phyloP scores from a whole-genome alignment of 2,888 invertebrate genomes.

The Amiota mariae region DNA sequence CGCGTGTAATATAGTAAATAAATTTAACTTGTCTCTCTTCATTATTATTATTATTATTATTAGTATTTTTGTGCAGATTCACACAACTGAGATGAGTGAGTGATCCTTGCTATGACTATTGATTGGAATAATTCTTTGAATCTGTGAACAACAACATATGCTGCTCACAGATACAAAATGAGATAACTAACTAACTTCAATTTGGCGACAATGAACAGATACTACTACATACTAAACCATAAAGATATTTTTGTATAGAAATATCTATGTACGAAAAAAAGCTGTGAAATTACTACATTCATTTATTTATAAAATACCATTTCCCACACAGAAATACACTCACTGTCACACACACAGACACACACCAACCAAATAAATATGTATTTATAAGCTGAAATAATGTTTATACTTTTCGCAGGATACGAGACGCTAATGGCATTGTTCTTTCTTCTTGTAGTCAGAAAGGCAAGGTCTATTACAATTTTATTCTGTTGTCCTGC shows the following conservation, averaged over 20 bases:
- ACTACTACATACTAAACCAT: background rate
- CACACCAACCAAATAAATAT: background rate
- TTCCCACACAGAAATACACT: too few relatives aligned
- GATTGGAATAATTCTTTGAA: too few relatives aligned
- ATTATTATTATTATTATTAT: too few relatives aligned
- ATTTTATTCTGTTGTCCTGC: too few relatives aligned
- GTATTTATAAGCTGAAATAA: constrained; percentile 3
- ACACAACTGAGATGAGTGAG: too few relatives aligned
- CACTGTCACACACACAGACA: background rate
- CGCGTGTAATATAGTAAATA: constrained; percentile 39
- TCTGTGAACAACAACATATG: too few relatives aligned
- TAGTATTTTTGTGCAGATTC: too few relatives aligned
- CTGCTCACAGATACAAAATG: too few relatives aligned
- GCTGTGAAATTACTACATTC: constrained; percentile 1
- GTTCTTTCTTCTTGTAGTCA: background rate
- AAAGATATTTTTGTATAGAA: background rate
- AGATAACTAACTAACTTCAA: too few relatives aligned
- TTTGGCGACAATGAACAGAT: background rate
- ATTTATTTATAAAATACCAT: constrained; percentile 16
- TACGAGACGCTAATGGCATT: constrained; percentile 15
- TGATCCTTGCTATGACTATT: too few relatives aligned
- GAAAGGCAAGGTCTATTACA: too few relatives aligned
- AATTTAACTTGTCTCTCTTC: too few relatives aligned
- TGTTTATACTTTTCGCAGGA: constrained; percentile 15
- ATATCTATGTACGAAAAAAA: constrained; percentile 1